A percentile compares a stretch with the other conserved stretches of the same genome.
Conservation (phyloP, 92 coral and sea anemone genomes). For the Nematostella vectensis region DNA sequence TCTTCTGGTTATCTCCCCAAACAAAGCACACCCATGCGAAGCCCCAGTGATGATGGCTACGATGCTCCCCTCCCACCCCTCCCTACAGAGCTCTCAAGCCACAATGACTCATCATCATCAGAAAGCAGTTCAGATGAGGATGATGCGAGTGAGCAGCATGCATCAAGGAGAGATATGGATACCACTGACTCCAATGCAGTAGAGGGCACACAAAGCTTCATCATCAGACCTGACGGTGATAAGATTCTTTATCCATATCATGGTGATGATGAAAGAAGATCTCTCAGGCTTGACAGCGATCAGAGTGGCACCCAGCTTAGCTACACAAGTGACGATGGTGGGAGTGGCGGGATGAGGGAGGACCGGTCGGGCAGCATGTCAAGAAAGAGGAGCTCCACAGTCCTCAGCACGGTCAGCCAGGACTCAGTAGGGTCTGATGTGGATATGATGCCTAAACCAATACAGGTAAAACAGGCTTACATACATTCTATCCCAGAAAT, state of each 20-base stretch:
- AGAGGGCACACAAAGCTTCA: not conserved
- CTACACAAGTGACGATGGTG: slow-evolving; percentile 59
- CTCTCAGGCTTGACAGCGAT: slow-evolving; percentile 46
- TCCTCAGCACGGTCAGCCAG: slow-evolving; percentile 45
- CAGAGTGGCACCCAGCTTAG: slow-evolving; percentile 64
- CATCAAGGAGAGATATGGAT: not conserved
- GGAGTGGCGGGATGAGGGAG: slow-evolving; percentile 31
- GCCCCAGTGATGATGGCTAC: slow-evolving; percentile 36
- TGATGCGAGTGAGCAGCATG: slow-evolving; percentile 24
- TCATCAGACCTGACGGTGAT: not conserved
- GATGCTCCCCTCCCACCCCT: slow-evolving; percentile 90
- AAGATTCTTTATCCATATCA: not conserved
- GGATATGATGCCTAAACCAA: slow-evolving; percentile 16
- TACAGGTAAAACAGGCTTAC: slow-evolving; percentile 2
- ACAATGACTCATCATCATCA: slow-evolving; percentile 52
- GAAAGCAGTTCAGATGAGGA: slow-evolving; percentile 80
- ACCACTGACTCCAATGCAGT: not conserved
- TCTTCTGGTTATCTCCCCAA: slow-evolving; percentile 11
- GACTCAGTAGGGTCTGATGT: slow-evolving; percentile 59
- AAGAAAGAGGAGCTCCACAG: slow-evolving; percentile 69
- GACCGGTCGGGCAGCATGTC: slow-evolving; percentile 29
- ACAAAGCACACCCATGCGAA: slow-evolving; percentile 38
- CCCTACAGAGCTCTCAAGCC: slow-evolving; percentile 36
- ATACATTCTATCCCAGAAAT: too few relatives aligned
- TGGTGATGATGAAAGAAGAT: not conserved